Conservation (phyloP, 2,113 vertebrate genomes). For the Isurus oxyrinchus region DNA sequence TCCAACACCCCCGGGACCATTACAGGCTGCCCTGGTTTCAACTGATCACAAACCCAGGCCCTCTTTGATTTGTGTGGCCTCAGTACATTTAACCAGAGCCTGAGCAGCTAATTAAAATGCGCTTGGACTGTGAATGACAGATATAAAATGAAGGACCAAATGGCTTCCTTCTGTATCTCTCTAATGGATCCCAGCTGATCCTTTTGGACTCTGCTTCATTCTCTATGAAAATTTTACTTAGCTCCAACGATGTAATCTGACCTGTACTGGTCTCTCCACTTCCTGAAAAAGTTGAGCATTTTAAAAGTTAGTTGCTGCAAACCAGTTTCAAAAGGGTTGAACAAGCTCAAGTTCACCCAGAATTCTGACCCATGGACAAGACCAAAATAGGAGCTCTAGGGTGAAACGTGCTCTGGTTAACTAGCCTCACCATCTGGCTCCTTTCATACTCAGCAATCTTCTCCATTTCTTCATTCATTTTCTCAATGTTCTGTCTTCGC, state of each 20-base stretch:
- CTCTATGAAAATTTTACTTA: background rate
- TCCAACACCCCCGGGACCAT: background rate
- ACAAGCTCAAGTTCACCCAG: background rate
- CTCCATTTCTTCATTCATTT: slow-evolving; percentile 92
- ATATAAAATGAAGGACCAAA: background rate
- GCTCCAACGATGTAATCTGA: background rate
- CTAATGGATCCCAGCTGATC: background rate
- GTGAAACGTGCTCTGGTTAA: background rate
- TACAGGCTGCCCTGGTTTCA: background rate
- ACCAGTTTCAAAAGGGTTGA: background rate
- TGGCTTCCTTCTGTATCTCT: background rate
- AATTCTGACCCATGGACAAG: background rate
- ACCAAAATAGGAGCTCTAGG: background rate
- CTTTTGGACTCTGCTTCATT: background rate
- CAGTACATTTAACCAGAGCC: background rate
- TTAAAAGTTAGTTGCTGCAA: background rate
- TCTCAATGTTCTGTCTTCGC: slow-evolving; percentile 80
- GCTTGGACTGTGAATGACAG: background rate
- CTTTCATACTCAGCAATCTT: slow-evolving; percentile 80
- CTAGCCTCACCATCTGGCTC: slow-evolving; percentile 64
- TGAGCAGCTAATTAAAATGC: background rate
- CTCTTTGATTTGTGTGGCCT: background rate
- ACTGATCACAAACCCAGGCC: background rate
- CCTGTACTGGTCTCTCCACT: background rate
- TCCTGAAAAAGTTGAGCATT: background rate